These are phyloP conservation scores for Onychostruthus taczanowskii DNA, from an alignment of 2,113 vertebrate genomes.

Conservation along the genomic window DNA sequence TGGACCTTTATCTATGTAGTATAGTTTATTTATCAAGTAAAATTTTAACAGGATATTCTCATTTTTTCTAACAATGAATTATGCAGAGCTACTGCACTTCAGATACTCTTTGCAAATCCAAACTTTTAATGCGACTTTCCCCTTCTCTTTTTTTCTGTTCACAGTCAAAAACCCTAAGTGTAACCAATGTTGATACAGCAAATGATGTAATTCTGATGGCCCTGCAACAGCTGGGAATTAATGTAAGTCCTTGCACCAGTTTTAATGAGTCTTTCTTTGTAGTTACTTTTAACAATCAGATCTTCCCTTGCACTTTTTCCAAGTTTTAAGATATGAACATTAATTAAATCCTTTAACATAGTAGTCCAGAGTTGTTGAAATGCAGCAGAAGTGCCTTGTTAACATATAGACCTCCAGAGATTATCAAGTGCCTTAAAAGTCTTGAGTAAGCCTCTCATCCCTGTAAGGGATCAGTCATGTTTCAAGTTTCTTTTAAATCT, in stretches of 20 bases:
- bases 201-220: slow-evolving; percentile 87
- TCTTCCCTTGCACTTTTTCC: background rate
- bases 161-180: slow-evolving; percentile 89
- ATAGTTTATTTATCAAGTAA: slow-evolving; percentile 5
- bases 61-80: background rate
- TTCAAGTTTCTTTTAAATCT: background rate
- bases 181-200: slow-evolving; percentile 86
- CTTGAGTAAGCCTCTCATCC: background rate
- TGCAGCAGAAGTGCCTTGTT: background rate
- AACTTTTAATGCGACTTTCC: background rate
- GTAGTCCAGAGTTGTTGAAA: background rate
- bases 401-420: background rate
- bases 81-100: background rate
- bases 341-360: background rate
- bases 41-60: background rate
- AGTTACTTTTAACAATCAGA: background rate
- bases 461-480: background rate
- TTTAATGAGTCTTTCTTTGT: slow-evolving; percentile 11
- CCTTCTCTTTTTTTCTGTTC: slow-evolving; percentile 30
- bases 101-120: slow-evolving; percentile 11
- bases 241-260: slow-evolving; percentile 75
- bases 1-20: background rate
- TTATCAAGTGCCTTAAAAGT: background rate
- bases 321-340: background rate
- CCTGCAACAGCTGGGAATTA: slow-evolving; percentile 87